Evolutionary conservation across 2,113 vertebrate genomes (phyloP), one percentile per base, ranked within the genome.

Genomic region (Rhombomys opimus): DNA sequence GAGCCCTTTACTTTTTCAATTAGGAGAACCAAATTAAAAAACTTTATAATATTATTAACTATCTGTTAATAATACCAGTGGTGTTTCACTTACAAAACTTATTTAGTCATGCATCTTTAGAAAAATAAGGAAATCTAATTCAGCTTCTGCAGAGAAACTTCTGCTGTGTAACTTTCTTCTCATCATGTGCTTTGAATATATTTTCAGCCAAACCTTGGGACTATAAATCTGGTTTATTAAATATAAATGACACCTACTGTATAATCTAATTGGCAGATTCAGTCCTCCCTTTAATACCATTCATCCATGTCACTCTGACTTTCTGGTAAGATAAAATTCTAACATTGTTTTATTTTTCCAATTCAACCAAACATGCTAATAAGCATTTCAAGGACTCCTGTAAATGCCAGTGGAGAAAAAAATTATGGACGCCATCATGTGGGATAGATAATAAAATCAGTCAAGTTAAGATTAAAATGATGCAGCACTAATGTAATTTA

Each of bases 391-490:
- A 84, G 85, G 23, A 75, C 78, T 87, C 46, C 46, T 87, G 52
- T 73, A 91, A 92, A 92, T 95, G 84, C 17, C 50, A 65, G 1
- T 25, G 57, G 76, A 85, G 59, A 30, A 63, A 93, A 92, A 89
- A 89, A 87, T 93, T 52, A 65, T 75, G 35, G 90, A 65, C 57
- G 20, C n/a, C 32, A 54, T 68, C 82, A 87, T 90, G 23, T 54
- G 30, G 54, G 68, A 63, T 23, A 84, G 88, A 92, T 82, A 95
- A 95, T 95, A 84, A 92, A 95, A 87, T 95, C 85, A 87, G 61
- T 84, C 88, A 82, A 73, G 73, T 82, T 87, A 84, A 70, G 87
- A 87, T 54, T 87, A 89, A 87, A 91, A 92, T 87, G 94, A 84
- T 65, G 87, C 61, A 87, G 78, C 87, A 91, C 87, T 87, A 89